These are phyloP conservation scores for Phyto melanocephala DNA, from an alignment of 2,888 invertebrate species.

Conservation along the genomic window DNA sequence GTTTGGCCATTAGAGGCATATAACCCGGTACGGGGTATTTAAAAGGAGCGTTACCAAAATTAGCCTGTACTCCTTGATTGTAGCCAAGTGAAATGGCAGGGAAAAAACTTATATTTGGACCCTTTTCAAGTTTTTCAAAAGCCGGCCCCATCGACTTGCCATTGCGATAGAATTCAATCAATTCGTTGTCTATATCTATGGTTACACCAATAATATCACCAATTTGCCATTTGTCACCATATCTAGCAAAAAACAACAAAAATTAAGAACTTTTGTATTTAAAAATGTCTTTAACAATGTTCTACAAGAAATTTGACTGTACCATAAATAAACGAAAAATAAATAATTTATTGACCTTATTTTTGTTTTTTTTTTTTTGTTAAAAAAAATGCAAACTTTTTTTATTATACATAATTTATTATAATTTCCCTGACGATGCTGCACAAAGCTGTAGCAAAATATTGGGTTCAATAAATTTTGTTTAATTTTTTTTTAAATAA, in stretches of 20 bases:
- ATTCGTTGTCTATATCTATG: slow-evolving; percentile 86
- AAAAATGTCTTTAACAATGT: no score
- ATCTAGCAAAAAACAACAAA: slow-evolving; percentile 75
- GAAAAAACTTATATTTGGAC: slow-evolving; percentile 87
- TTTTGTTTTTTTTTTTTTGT: no score
- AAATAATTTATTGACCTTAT: no score
- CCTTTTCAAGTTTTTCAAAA: slow-evolving; percentile 85
- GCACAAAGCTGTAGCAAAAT: no score
- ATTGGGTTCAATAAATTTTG: no score
- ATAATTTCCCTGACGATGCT: no score
- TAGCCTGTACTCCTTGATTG: slow-evolving; percentile 87
- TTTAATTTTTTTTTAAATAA: no score
- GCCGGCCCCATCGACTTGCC: slow-evolving; percentile 87
- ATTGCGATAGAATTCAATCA: slow-evolving; percentile 85
- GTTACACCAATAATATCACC: slow-evolving; percentile 90
- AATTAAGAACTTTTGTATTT: not conserved
- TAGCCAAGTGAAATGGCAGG: slow-evolving; percentile 89
- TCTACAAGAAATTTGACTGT: no score
- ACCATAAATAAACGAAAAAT: no score
- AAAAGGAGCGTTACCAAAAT: slow-evolving; percentile 86
- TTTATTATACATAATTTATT: no score
- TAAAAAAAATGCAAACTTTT: no score
- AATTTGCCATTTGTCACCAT: slow-evolving; percentile 89
- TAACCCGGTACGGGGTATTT: slow-evolving; percentile 85
- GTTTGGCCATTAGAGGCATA: slow-evolving; percentile 83